These are phyloP conservation scores for Dendrolimus pini DNA, from an alignment of 2,888 invertebrate species.

Conservation along the genomic window DNA sequence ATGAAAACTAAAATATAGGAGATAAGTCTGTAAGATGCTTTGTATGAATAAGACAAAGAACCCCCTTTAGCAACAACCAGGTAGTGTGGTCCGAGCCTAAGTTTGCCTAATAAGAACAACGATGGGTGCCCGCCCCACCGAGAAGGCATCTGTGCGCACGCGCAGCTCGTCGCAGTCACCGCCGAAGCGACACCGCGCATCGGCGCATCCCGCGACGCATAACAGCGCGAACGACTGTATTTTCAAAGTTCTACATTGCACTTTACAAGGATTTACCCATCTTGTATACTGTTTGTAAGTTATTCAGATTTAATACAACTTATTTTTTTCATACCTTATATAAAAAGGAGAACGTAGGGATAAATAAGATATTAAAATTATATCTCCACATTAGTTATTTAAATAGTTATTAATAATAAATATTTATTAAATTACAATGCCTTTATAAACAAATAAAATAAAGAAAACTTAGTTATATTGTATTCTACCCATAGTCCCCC, in stretches of 20 bases:
- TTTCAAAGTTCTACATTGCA: neutral
- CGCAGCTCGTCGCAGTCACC: conserved; percentile 34
- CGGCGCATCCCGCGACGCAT: conserved; percentile 37
- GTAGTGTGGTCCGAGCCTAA: conserved; percentile 7
- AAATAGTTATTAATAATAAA: no score
- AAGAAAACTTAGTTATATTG: no score
- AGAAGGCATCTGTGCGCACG: conserved; percentile 22
- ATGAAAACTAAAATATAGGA: no score
- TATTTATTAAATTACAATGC: no score
- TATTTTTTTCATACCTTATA: no score
- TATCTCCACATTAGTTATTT: no score
- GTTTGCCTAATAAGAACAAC: conserved; percentile 31
- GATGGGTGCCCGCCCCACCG: conserved; percentile 25
- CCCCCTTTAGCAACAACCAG: neutral
- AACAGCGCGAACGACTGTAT: neutral
- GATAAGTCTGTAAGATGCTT: no score
- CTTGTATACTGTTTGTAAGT: neutral
- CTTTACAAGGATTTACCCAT: neutral
- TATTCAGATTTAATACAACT: neutral
- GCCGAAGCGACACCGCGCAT: conserved; percentile 32
- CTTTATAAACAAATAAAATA: no score
- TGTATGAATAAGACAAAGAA: neutral
- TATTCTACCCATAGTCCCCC: no score
- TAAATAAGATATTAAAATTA: no score
- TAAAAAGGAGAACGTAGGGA: no score